Evolutionary conservation across 1,140 invertebrate species (phyloP).

Genomic region (Conus ventricosus): DNA sequence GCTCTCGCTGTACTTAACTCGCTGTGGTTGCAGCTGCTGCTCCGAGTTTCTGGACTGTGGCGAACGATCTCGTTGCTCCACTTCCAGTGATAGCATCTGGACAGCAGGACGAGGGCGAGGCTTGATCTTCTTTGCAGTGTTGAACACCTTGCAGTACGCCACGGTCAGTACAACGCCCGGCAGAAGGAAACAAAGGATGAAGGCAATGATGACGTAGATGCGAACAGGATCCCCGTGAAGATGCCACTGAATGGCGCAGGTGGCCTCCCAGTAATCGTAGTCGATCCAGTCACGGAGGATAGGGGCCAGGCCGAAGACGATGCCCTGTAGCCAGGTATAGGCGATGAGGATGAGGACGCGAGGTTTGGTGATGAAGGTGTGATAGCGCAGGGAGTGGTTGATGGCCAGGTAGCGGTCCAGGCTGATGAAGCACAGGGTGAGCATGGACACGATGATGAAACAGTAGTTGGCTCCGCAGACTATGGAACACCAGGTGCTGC

Average conservation of each 20-base stretch:
- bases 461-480: slow-evolving; percentile 71
- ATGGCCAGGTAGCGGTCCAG: slow-evolving; percentile 70
- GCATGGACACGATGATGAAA: slow-evolving; percentile 72
- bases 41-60: neutral
- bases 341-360: slow-evolving; percentile 51
- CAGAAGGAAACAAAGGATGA: slow-evolving; percentile 69
- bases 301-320: slow-evolving; percentile 63
- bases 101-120: neutral
- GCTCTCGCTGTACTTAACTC: slow-evolving; percentile 50
- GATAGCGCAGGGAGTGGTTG: slow-evolving; percentile 63
- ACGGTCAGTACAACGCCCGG: slow-evolving; percentile 65
- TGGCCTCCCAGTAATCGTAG: slow-evolving; percentile 74
- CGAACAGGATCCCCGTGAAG: slow-evolving; percentile 50
- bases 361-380: slow-evolving; percentile 48
- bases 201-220: slow-evolving; percentile 70
- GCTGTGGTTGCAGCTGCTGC: neutral
- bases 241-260: slow-evolving; percentile 73
- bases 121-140: slow-evolving; percentile 45
- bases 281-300: slow-evolving; percentile 65
- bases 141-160: slow-evolving; percentile 63
- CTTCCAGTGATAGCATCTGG: neutral
- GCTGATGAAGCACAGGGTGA: slow-evolving; percentile 72
- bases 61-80: neutral
- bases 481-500: slow-evolving; percentile 56
- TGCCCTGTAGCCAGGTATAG: slow-evolving; percentile 67